Evolutionary conservation across 2,797 vertebrate genomes (phyloP), one percentile per base, ranked within the genome.

Genomic region (Esox masquinongy): DNA sequence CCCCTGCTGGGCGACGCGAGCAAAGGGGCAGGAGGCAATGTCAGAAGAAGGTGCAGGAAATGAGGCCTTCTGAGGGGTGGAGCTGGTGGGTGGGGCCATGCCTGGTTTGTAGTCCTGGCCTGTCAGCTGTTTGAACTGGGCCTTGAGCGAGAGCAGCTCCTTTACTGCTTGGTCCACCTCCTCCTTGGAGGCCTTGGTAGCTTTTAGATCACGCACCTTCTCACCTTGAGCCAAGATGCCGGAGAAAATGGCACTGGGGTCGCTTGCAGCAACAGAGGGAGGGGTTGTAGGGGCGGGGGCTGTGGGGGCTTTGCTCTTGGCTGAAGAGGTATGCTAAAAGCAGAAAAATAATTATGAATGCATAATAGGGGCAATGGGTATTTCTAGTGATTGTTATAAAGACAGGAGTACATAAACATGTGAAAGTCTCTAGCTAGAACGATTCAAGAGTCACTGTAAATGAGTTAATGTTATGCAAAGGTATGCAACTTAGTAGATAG

Each of bases 101-200:
- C 93, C 93, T 6, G 95, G 94, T 88, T 96, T 96, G 90, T 96
- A 96, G 47, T 97, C 95, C 74, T 95, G 94, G 85, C 95, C 95
- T 2, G 93, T 95, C 77, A 95, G 87, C 84, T 90, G 91, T 86
- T 97, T 96, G 89, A 95, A 96, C 86, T 96, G 94, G 1, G 91
- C 90, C 88, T 97, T 97, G 78, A 96, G 80, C 73, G 89, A 86
- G 72, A 99, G 87, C 29, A 99, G 95, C 67, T 92, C 91, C 80
- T 97, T 95, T 68, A 99, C 94, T 0, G 97, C 96, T 29, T 92
- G 89, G 74, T 98, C 97, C 14, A 97, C 87, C 49, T 98, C 95
- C 17, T 97, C 95, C 79, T 98, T 98, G 4, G 94, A 77, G 22
- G 96, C 95, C 80, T 96, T 98, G 86, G 92, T 94, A 11, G 91